phyloP scores from a whole-genome alignment of 2,113 vertebrate species.

The Petromus typicus region DNA sequence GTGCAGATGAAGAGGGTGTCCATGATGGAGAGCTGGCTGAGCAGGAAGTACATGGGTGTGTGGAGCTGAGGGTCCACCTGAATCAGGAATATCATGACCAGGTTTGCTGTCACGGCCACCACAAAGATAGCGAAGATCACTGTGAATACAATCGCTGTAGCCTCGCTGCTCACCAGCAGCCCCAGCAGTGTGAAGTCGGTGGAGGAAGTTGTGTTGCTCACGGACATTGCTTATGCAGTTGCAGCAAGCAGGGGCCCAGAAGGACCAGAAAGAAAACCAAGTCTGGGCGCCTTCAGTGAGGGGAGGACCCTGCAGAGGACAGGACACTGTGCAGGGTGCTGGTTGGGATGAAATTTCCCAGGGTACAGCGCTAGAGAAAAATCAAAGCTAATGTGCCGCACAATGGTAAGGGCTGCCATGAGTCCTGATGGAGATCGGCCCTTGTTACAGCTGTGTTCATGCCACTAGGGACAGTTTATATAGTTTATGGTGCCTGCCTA shows the following conservation, averaged over 20 bases:
- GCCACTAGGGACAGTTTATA: background rate
- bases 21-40: constrained; percentile 58
- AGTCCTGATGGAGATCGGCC: too few relatives aligned
- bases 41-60: background rate
- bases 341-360: background rate
- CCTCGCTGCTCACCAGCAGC: background rate
- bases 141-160: background rate
- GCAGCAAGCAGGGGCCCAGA: background rate
- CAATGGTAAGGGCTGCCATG: rapidly evolving
- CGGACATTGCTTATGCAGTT: background rate
- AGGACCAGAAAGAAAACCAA: background rate
- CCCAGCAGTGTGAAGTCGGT: constrained; percentile 60
- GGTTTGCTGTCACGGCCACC: constrained; percentile 37
- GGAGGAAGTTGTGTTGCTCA: constrained; percentile 14
- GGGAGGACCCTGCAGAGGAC: too few relatives aligned
- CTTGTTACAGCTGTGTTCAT: background rate
- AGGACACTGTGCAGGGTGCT: too few relatives aligned
- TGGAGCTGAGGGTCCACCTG: constrained; percentile 29
- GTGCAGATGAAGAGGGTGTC: constrained; percentile 58
- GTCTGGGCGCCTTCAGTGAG: rapidly evolving
- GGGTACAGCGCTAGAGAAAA: background rate
- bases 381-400: too few relatives aligned
- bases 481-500: rapidly evolving
- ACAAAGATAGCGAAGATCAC: constrained; percentile 50
- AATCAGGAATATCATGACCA: constrained; percentile 65